Evolutionary conservation across 2,888 invertebrate species (phyloP), one percentile per base, ranked within the genome.

Genomic region (Leptogaster cylindrica): DNA sequence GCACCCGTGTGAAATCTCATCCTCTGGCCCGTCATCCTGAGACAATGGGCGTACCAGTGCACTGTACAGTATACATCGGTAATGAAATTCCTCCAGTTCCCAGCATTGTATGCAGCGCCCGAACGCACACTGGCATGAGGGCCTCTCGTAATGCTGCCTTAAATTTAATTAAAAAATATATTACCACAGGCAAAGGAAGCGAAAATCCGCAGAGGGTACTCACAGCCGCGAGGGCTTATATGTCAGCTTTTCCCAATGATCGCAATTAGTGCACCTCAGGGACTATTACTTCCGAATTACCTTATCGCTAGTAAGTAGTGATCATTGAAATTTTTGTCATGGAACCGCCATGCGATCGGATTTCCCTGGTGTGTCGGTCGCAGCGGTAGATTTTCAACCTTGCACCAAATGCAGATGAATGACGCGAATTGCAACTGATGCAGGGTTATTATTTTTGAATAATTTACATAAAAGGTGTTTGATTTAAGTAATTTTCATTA

Each of bases 151-250:
- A 52, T 52, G 3, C 5, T 31, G 23, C 20, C 20, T 31, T 52
- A 52, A 52, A 52, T 52, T 33, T 31, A 52, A 33, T 33, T 52
- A 50, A 50, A 50, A 50, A n/a, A n/a, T n/a, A n/a, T 46, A 50
- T 50, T 27, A 25, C 50, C 14, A 50, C 28, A 50, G 27, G 12
- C 28, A 10, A 31, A 10, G 25, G 16, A 50, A 25, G 10, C 3
- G 23, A 5, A 25, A 50, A 8, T 50, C 28, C 14, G 50, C n/a
- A 50, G 27, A 23, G 14, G 3, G 27, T 6, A 28, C 2, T 12
- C 25, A 50, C 16, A 14, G 7, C 46, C 2, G 3, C 46, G 25
- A 46, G 46, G 20, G 46, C 18, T 23, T 6, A n/a, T n/a, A 12
- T 23, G 20, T 3, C 23, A 23, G 16, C 10, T 16, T 44, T 1